Conservation (phyloP, 2,888 invertebrate species). For the Metopia argyrocephala region DNA sequence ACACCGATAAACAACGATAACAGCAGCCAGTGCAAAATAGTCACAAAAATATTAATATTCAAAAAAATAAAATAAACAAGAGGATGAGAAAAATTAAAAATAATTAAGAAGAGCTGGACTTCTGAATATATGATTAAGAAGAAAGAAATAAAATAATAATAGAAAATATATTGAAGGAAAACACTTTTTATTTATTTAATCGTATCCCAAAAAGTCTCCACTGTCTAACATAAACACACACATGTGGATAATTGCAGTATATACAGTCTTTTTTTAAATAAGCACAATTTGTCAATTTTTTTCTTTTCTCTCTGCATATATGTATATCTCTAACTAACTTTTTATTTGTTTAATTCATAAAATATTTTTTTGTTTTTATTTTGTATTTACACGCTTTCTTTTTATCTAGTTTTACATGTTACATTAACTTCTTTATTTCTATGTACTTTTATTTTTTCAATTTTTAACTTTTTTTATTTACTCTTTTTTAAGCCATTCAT, state of each 20-base stretch:
- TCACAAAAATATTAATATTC: constrained; percentile 22
- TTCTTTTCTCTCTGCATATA: neutral
- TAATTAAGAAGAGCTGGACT: constrained; percentile 13
- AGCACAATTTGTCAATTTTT: neutral
- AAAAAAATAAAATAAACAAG: constrained; percentile 42
- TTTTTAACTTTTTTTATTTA: constrained; percentile 11
- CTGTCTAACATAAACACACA: constrained; percentile 33
- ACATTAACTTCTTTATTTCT: constrained; percentile 32
- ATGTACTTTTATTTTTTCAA: neutral
- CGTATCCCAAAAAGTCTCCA: too few species aligned
- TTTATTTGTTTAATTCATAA: constrained; percentile 1
- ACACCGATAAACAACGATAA: constrained; percentile 26
- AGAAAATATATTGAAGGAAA: constrained; percentile 19
- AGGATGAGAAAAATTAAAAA: too few species aligned
- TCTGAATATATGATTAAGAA: too few species aligned
- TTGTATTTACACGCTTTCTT: neutral
- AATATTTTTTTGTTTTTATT: neutral
- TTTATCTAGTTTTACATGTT: constrained; percentile 19
- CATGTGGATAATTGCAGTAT: neutral
- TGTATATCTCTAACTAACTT: neutral
- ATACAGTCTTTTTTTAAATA: constrained; percentile 15
- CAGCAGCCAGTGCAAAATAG: constrained; percentile 4
- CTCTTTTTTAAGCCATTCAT: constrained; percentile 17
- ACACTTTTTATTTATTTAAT: too few species aligned
- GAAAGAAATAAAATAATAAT: neutral